A percentile compares a stretch with the other conserved stretches of the same genome.
Conservation (phyloP, 2,113 vertebrate genomes). For the Neofelis nebulosa region DNA sequence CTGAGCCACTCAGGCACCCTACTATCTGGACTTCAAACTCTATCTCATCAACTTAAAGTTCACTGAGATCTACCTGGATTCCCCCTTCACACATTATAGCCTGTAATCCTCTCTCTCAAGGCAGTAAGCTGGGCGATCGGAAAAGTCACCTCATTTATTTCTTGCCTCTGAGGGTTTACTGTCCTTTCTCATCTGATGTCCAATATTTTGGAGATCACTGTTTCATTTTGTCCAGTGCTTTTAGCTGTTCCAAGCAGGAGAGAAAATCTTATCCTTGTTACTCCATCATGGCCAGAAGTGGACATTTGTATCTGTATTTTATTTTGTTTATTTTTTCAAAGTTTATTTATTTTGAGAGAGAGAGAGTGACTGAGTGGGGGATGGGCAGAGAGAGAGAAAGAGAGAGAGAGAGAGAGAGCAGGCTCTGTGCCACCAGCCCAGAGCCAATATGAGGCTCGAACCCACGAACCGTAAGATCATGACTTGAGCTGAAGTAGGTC, state of each 20-base stretch:
- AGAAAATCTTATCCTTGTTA: neutral
- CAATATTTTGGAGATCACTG: neutral
- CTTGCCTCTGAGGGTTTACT: neutral
- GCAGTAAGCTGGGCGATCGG: neutral
- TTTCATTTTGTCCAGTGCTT: neutral
- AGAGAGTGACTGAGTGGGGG: too few relatives aligned
- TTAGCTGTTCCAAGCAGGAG: neutral
- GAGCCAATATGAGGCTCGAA: too few relatives aligned
- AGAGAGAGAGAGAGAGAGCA: too few relatives aligned
- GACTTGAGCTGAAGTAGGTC: too few relatives aligned
- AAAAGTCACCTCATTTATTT: neutral
- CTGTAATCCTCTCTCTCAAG: neutral
- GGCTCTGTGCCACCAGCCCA: too few relatives aligned
- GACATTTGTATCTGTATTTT: neutral
- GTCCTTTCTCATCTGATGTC: neutral
- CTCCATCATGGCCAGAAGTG: neutral
- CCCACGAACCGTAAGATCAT: too few relatives aligned
- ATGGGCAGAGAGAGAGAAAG: too few relatives aligned
- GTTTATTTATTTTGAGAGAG: too few relatives aligned
- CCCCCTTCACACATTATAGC: neutral
- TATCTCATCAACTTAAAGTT: neutral
- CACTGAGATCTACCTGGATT: neutral
- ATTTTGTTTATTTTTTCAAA: too few relatives aligned
- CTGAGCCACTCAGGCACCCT: too few relatives aligned
- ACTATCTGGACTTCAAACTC: neutral